Base-by-base conservation (phyloP, 2,888 invertebrate species). In the Phalangium opilio region DNA sequence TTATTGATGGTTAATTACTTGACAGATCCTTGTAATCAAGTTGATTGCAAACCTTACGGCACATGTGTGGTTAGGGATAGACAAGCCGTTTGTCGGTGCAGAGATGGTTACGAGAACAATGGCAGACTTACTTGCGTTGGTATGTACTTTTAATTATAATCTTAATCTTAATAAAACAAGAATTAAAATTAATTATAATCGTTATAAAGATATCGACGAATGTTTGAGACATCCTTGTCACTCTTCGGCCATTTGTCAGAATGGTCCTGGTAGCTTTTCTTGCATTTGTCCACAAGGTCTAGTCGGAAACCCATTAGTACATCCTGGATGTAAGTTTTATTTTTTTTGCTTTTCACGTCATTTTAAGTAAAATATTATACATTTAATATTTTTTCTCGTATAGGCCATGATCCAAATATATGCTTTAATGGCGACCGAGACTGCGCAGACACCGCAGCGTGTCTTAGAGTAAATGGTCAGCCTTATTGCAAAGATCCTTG, bases 231-330 rank as follows among this genome's bases (percentile, higher is more conserved):
- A 54, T 44, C 61, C 62, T 12, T 90, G 90, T 58, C 87, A 89
- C 63, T 73, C 75, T 17, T 76, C 78, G 36, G 85, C 86, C 2
- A 72, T 75, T 43, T 90, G 90, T 63, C 69, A 79, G 54, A 89
- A 90, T 64, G 70, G 75, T 1, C 76, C 77, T 2, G 89, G 89
- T 3, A 82, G 84, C 0, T 89, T 76, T 62, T 76, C 77, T 54
- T 90, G 89, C 59, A 60, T 74, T 1, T 90, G 89, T 61, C 78
- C 84, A 1, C 74, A 75, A 53, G 82, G 81, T 36, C 81, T 80
- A 5, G 79, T 83, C 11, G 87, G 87, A 2, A 78, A 81, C 65
- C 75, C 60, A 3, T 39, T 52, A 11, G 47, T 50, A 10, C 47
- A 52, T 45, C 52, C 54, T 17, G 54, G 54, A 21, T 52, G 52